phyloP scores from a whole-genome alignment of 2,888 invertebrate species.

The Vanessa cardui region DNA sequence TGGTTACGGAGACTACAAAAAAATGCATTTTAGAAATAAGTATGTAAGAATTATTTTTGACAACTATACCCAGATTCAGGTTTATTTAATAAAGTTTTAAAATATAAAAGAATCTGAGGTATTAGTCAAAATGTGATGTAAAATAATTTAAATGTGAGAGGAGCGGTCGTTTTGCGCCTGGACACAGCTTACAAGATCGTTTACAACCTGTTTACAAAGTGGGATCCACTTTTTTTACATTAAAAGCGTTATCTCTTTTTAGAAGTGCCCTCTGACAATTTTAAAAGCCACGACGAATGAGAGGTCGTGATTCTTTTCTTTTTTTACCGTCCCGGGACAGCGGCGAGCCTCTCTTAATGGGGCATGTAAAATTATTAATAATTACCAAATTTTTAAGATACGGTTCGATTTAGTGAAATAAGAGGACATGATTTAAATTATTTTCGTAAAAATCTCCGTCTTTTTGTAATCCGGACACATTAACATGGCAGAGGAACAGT shows the following conservation, averaged over 20 bases:
- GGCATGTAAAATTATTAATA: constrained; percentile 67
- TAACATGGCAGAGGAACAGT: constrained; percentile 14
- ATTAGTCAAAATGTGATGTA: not conserved
- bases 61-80: not conserved
- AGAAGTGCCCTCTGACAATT: constrained; percentile 70
- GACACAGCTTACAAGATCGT: constrained; percentile 53
- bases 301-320: constrained; percentile 53
- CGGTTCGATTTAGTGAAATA: constrained; percentile 35
- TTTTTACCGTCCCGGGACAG: constrained; percentile 48
- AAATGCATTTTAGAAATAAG: too few relatives aligned
- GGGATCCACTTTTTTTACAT: constrained; percentile 65
- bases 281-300: constrained; percentile 63
- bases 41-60: too few relatives aligned
- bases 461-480: not conserved
- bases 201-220: constrained; percentile 77
- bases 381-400: constrained; percentile 48
- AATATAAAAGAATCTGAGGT: not conserved
- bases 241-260: constrained; percentile 69
- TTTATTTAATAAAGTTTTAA: not conserved
- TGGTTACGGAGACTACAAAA: too few relatives aligned
- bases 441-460: constrained; percentile 32
- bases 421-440: constrained; percentile 27
- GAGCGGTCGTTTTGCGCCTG: constrained; percentile 27
- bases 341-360: constrained; percentile 58
- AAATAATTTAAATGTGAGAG: constrained; percentile 18